These are phyloP conservation scores for Taurulus bubalis DNA, from an alignment of 2,113 vertebrate species.

Conservation along the genomic window DNA sequence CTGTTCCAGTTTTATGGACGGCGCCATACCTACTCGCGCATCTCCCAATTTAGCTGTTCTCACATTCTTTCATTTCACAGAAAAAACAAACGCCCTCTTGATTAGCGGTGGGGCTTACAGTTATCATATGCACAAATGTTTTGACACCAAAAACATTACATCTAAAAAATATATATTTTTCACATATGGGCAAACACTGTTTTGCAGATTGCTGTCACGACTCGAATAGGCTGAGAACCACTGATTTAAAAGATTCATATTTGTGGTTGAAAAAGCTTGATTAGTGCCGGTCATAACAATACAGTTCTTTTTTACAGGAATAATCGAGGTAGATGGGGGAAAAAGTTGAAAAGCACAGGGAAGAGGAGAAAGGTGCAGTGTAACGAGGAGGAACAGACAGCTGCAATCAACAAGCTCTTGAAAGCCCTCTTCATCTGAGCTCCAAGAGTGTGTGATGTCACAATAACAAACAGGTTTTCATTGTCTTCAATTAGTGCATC, in stretches of 20 bases:
- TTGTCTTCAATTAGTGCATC: conserved; percentile 1
- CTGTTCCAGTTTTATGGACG: background rate
- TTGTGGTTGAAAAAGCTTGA: background rate
- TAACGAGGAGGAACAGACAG: conserved; percentile 27
- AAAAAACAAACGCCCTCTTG: background rate
- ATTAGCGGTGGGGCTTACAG: background rate
- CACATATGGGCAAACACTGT: background rate
- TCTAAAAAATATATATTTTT: background rate
- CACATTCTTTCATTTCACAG: background rate
- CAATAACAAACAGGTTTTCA: background rate
- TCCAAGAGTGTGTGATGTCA: background rate
- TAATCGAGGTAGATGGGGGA: no score
- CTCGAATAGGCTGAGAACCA: background rate
- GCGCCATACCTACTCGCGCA: no score
- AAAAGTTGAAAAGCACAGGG: background rate
- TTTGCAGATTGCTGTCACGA: background rate
- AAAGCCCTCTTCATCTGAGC: conserved; percentile 1
- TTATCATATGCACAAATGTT: background rate
- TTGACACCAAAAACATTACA: background rate
- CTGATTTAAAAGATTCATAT: background rate
- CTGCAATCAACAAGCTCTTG: conserved; percentile 25
- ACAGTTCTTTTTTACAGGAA: no score
- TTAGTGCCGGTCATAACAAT: background rate
- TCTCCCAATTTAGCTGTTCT: background rate
- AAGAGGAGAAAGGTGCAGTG: background rate